Conservation (phyloP, 2,113 vertebrate genomes). For the Salminus brasiliensis region DNA sequence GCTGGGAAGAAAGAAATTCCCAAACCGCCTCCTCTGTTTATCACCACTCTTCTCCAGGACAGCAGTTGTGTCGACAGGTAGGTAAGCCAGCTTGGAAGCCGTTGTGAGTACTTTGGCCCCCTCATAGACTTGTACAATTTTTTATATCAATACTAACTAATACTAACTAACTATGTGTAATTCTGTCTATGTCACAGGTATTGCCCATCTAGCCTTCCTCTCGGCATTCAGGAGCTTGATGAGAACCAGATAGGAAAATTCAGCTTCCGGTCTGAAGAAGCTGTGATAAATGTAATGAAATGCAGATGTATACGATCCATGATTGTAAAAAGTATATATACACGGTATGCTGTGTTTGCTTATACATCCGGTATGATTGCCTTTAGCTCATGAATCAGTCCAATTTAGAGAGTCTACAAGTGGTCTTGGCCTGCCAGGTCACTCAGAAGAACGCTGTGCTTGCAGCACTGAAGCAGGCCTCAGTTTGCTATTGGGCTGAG, state of each 20-base stretch:
- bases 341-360: too few relatives aligned
- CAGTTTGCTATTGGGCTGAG: conserved; percentile 64
- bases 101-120: not conserved
- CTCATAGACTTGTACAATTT: not conserved
- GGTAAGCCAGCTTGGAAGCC: not conserved
- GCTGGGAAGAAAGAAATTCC: conserved; percentile 63
- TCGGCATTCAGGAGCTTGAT: conserved; percentile 77
- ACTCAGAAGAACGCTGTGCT: conserved; percentile 79
- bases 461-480: conserved; percentile 71
- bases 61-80: conserved; percentile 73
- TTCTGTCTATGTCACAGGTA: conserved; percentile 66
- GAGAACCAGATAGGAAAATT: conserved; percentile 77
- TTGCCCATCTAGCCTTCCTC: conserved; percentile 65
- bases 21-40: conserved; percentile 66
- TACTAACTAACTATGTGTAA: too few relatives aligned
- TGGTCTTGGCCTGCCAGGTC: conserved; percentile 75
- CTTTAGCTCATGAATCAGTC: conserved; percentile 72
- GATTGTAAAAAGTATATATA: too few relatives aligned
- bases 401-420: conserved; percentile 76
- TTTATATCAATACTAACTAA: too few relatives aligned
- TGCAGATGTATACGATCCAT: not conserved
- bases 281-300: conserved; percentile 68
- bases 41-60: conserved; percentile 71
- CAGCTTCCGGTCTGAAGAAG: conserved; percentile 73
- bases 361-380: too few relatives aligned